Base-by-base conservation (phyloP, 1,140 invertebrate genomes). In the Papilio xuthus region DNA sequence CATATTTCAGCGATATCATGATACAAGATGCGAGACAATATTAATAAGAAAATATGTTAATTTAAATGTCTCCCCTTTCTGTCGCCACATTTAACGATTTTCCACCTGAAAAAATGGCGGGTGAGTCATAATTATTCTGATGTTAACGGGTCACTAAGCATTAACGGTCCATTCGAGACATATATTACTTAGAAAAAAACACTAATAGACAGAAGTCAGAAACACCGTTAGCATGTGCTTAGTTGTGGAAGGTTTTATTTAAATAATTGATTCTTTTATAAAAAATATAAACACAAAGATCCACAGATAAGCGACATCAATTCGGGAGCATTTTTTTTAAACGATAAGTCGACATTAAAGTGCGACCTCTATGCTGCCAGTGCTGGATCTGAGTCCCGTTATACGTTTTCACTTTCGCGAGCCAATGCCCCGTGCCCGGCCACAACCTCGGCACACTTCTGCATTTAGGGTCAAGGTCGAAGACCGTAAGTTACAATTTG, bases 391-490 rank as follows among this genome's bases (percentile, higher is more conserved):
- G 32, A 26, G 75, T 83, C 56, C 82, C 78, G 78, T 28, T 81
- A 80, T 80, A 75, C 83, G 83, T 84, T 85, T 84, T 85, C 86
- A 87, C 86, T 87, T 86, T 87, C 84, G 79, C 81, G 77, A 82
- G 84, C 77, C 84, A 78, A 78, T 77, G 83, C 50, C 80, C 83
- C 80, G 77, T 75, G 79, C 80, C 82, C 80, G 77, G 41, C 76
- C 28, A 42, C 79, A 79, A 72, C 84, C 84, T 85, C 80, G 86
- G 77, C 86, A 83, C 79, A 82, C 84, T 83, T 87, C 56, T 80
- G 8, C 79, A 44, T 73, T 80, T 79, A 79, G 67, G 84, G 83
- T 83, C 84, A 85, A 86, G 86, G 86, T 81, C 81, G 26, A 56
- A 12, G n/a, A 73, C 60, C 69, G 76, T 71, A 77, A 71, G 12